A percentile compares a stretch with the other conserved stretches of the same genome.
Evolutionary conservation across 2,888 invertebrate species (phyloP).

Genomic region (Schrankia costaestrigalis): DNA sequence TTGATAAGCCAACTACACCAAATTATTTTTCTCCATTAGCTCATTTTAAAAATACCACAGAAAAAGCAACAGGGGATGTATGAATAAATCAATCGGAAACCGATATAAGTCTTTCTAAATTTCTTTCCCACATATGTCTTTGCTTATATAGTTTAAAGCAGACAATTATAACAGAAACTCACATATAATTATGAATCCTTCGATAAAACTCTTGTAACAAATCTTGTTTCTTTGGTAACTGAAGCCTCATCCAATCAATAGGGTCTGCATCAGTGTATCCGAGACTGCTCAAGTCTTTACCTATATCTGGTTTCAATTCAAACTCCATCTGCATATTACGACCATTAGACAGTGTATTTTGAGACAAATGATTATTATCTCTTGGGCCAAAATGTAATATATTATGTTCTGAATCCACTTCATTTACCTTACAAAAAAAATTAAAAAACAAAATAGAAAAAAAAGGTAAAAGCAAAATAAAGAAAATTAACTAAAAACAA

Average conservation of each 20-base stretch:
- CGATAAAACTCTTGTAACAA: slow-evolving; percentile 83
- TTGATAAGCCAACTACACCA: too few relatives aligned
- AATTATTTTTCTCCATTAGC: too few relatives aligned
- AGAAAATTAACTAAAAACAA: too few relatives aligned
- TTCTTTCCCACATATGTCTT: too few relatives aligned
- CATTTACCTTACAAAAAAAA: slow-evolving; percentile 34
- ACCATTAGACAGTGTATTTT: slow-evolving; percentile 13
- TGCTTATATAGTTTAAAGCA: too few relatives aligned
- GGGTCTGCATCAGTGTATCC: slow-evolving; percentile 80
- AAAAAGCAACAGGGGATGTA: too few relatives aligned
- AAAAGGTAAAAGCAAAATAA: too few relatives aligned
- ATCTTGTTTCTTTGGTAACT: slow-evolving; percentile 84
- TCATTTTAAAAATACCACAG: too few relatives aligned
- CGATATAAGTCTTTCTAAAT: too few relatives aligned
- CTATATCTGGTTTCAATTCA: slow-evolving; percentile 47
- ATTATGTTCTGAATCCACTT: slow-evolving; percentile 42
- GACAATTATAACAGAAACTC: slow-evolving; percentile 37
- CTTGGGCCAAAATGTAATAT: slow-evolving; percentile 42
- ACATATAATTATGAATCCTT: slow-evolving; percentile 85
- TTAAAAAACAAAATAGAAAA: background rate
- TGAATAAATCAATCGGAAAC: too few relatives aligned
- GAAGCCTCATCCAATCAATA: slow-evolving; percentile 83
- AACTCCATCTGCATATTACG: slow-evolving; percentile 34
- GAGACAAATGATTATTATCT: slow-evolving; percentile 31
- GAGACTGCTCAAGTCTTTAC: slow-evolving; percentile 75